Evolutionary conservation across 2,113 vertebrate species (phyloP), one percentile per base, ranked within the genome.

Genomic region (Cinclus cinclus): DNA sequence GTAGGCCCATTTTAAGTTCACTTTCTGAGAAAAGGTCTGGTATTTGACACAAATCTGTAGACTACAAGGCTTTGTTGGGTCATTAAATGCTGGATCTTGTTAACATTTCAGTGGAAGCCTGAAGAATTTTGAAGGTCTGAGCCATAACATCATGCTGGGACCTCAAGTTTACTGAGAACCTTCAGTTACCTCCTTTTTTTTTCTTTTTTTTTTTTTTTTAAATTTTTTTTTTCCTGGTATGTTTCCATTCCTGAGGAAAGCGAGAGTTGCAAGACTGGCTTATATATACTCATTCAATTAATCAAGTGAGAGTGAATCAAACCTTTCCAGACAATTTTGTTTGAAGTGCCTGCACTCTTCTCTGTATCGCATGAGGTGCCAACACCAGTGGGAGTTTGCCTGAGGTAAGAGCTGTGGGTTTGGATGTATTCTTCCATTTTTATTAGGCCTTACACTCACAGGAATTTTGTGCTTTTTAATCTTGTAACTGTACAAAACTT

Each of bases 311-410:
- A 94, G 84, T 77, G 85, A 95, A 96, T 97, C 89, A 96, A 94
- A 96, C 95, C 87, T 96, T 97, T 95, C 92, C 83, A 96, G 90
- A 93, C 91, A 94, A 93, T 95, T 96, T 94, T 93, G 94, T 97
- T 95, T 96, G 94, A 96, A 96, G 95, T 95, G 68, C 78, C 88
- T 97, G 79, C 79, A 78, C 93, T 96, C 85, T 91, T 83, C 83
- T 94, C 96, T 93, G 87, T 81, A 93, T 96, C 1, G 9, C 79
- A 96, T 94, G 94, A 96, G 95, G 90, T 97, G 95, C 94, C 96
- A 97, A 90, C 87, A 95, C 87, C 85, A 95, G 96, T 97, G 94
- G 96, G 91, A 96, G 96, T 96, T 96, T 95, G 94, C 96, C 93
- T 94, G 92, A 91, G 92, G 94, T 96, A 83, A 95, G 83, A 97